Conservation (phyloP, 2,888 invertebrate genomes). For the Protodeltote pygarga region DNA sequence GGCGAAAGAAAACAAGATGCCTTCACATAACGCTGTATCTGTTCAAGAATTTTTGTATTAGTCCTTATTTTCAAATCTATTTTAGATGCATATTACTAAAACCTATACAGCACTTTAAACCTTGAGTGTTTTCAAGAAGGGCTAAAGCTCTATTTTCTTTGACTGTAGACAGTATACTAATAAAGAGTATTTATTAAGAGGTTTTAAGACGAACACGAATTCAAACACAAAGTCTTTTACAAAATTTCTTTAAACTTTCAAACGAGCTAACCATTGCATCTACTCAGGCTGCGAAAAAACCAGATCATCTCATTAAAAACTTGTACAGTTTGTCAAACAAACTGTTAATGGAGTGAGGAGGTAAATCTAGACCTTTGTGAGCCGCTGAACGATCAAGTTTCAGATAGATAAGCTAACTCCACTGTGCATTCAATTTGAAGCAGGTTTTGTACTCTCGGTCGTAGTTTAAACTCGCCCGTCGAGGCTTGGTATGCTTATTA, state of each 20-base stretch:
- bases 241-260: not conserved
- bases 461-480: not conserved
- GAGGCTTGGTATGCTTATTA: not conserved
- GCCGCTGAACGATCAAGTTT: constrained; percentile 9
- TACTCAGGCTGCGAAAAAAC: constrained; percentile 9
- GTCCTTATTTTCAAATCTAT: too few species aligned
- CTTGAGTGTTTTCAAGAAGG: too few species aligned
- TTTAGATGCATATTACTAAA: too few species aligned
- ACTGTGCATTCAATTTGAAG: constrained; percentile 2
- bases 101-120: too few species aligned
- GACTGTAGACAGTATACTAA: too few species aligned
- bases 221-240: not conserved
- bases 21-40: too few species aligned
- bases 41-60: too few species aligned
- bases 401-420: constrained; percentile 6
- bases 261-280: too few species aligned
- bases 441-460: not conserved
- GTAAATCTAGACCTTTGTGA: not conserved
- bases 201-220: too few species aligned
- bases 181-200: too few species aligned
- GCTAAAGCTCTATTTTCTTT: too few species aligned
- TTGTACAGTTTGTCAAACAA: constrained; percentile 13
- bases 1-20: too few species aligned
- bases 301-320: constrained; percentile 23
- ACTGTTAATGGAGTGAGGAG: not conserved